Evolutionary conservation across 2,113 vertebrate species (phyloP).

Genomic region (Nibea coibor): DNA sequence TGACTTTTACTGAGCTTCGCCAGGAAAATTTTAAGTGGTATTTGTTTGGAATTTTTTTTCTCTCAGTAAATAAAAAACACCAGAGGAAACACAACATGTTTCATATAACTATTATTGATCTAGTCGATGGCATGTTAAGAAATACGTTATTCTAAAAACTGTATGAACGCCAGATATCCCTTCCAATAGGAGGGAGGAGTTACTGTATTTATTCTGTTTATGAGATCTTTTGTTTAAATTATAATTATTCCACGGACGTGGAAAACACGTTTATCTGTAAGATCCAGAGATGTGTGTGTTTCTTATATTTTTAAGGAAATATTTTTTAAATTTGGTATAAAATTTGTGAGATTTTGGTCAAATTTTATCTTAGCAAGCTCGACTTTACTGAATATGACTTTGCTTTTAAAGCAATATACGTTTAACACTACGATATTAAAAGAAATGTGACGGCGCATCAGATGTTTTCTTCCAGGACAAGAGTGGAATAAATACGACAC

Average conservation of each 20-base stretch:
- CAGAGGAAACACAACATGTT: neutral
- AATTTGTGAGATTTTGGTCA: neutral
- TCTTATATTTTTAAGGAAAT: neutral
- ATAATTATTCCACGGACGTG: neutral
- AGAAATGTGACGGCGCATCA: too few relatives aligned
- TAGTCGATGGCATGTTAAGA: neutral
- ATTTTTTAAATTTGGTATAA: neutral
- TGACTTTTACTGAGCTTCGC: neutral
- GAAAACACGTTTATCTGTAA: too few relatives aligned
- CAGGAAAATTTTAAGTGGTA: too few relatives aligned
- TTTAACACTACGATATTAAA: too few relatives aligned
- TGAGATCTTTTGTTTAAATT: neutral
- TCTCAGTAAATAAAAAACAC: neutral
- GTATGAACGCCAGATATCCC: neutral
- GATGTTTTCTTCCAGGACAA: too few relatives aligned
- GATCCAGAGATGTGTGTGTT: too few relatives aligned
- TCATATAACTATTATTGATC: neutral
- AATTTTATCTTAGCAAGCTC: neutral
- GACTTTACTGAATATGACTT: neutral
- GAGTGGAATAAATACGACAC: too few relatives aligned
- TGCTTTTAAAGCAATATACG: neutral
- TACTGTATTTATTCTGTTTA: neutral
- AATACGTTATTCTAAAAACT: neutral
- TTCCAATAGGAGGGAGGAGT: neutral
- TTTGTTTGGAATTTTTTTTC: neutral